Percentiles rank a stretch among this genome's conserved stretches.
phyloP scores from a whole-genome alignment of 2,113 vertebrate species.

The Tympanuchus pallidicinctus region DNA sequence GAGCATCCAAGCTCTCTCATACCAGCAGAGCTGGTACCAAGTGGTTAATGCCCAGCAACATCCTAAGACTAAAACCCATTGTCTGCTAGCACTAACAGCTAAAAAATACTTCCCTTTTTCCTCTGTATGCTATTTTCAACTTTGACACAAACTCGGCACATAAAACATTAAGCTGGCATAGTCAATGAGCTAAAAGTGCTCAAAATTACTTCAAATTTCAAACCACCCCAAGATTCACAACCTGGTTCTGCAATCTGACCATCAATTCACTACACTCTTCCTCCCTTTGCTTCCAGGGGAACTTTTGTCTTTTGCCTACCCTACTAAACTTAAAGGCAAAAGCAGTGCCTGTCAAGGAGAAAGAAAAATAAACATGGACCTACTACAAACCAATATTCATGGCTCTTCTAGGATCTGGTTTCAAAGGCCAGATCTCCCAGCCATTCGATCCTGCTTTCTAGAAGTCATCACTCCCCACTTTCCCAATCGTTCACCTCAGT shows the following conservation, averaged over 20 bases:
- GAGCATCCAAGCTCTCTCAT: slow-evolving; percentile 60
- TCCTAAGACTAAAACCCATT: neutral
- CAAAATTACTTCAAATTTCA: slow-evolving; percentile 47
- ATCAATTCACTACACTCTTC: neutral
- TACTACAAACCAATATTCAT: slow-evolving; percentile 11
- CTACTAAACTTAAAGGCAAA: neutral
- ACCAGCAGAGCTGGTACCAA: slow-evolving; percentile 26
- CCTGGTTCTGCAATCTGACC: slow-evolving; percentile 54
- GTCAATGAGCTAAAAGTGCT: slow-evolving; percentile 36
- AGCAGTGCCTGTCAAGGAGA: neutral
- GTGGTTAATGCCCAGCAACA: neutral
- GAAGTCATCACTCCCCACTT: neutral
- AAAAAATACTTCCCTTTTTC: neutral
- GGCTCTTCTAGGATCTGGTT: slow-evolving; percentile 29
- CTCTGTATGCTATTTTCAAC: slow-evolving; percentile 39
- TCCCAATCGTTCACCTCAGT: neutral
- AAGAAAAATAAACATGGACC: slow-evolving; percentile 1
- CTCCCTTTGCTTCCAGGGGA: neutral
- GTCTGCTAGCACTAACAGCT: neutral
- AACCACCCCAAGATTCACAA: slow-evolving; percentile 26
- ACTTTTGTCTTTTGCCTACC: neutral
- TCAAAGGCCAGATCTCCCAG: slow-evolving; percentile 22
- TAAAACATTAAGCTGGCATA: slow-evolving; percentile 35
- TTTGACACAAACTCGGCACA: slow-evolving; percentile 43
- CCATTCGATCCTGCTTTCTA: slow-evolving; percentile 29